Evolutionary conservation across 2,113 vertebrate species (phyloP), one percentile per base, ranked within the genome.

Genomic region (Electrona antarctica): DNA sequence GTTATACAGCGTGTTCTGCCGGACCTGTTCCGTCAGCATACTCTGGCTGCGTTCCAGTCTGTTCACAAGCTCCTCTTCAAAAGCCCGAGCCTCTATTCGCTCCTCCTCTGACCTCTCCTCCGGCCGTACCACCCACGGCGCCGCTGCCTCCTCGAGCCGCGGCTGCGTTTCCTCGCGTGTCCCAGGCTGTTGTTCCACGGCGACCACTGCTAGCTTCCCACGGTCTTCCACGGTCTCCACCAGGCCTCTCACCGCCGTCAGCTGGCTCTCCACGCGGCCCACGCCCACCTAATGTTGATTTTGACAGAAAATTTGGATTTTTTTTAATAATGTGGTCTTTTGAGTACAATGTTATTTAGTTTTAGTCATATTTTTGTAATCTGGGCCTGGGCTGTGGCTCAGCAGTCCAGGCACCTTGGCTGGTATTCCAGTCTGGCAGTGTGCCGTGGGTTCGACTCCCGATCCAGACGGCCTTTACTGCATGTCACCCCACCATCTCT

Each of bases 11-110:
- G 89, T 92, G 74, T 90, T 95, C 64, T 89, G 94, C 69, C 91
- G 94, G 65, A 96, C 96, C n/a, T 91, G 93, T 0, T 91, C 80
- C 79, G 92, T 93, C 52, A 98, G 89, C 21, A 91, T 94, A 87
- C 85, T 92, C 90, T 95, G 95, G 0, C 90, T 84, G 60, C 67
- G 70, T 0, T 86, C 60, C 46, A 49, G 51, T 54, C 8, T 1
- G 57, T 6, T 11, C 7, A 78, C 12, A 0, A 10, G 64, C 72
- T 77, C 74, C 14, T 91, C 92, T 0, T 3, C 54, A 1, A 21
- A 7, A 3, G 80, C 61, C 28, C 71, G 74, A 0, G 83, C 70
- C 45, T 85, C 21, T 21, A 21, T 21, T 21, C 21, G 21, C 21
- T 21, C 89, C 7, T 95, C 68, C 0, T 89, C 15, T 0, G 65